phyloP scores from a whole-genome alignment of 2,797 vertebrate species.

The Cyclopterus lumpus region DNA sequence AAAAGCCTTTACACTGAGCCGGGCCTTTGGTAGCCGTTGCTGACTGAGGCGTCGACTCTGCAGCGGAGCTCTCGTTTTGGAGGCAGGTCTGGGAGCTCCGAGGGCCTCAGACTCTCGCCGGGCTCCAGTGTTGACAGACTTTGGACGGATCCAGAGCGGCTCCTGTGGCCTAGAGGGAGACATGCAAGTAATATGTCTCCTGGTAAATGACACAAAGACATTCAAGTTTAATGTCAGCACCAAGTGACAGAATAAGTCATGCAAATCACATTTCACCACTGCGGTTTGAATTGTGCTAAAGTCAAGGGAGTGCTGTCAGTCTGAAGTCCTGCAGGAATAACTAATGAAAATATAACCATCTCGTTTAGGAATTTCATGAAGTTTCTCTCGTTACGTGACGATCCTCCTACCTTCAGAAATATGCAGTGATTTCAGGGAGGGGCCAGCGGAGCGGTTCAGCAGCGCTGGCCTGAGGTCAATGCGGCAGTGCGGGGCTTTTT shows the following conservation, averaged over 20 bases:
- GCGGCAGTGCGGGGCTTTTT: conserved; percentile 84
- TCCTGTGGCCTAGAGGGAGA: conserved; percentile 85
- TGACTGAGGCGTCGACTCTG: conserved; percentile 75
- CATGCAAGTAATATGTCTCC: conserved; percentile 16
- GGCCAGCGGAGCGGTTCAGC: conserved; percentile 83
- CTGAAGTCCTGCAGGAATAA: conserved; percentile 6
- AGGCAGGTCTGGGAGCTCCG: conserved; percentile 88
- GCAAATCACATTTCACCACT: conserved; percentile 9
- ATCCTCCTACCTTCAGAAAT: conserved; percentile 80
- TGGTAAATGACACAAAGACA: conserved; percentile 32
- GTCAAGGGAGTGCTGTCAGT: not conserved
- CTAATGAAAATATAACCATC: conserved; percentile 14
- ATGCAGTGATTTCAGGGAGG: conserved; percentile 90
- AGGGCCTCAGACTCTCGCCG: conserved; percentile 84
- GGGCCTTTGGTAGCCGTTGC: conserved; percentile 95
- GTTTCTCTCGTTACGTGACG: conserved; percentile 6
- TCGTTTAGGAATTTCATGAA: conserved; percentile 13
- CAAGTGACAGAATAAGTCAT: conserved; percentile 12
- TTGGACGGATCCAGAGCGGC: conserved; percentile 90
- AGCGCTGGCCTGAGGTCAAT: conserved; percentile 79
- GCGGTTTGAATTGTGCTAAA: conserved; percentile 3
- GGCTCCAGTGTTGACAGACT: conserved; percentile 89
- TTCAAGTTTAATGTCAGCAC: not conserved
- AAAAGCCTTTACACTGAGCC: conserved; percentile 90
- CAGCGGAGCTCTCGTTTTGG: conserved; percentile 86